Percentiles rank a stretch among this genome's conserved stretches.
phyloP scores from a whole-genome alignment of 2,888 invertebrate genomes.

The Dastarcus helophoroides region DNA sequence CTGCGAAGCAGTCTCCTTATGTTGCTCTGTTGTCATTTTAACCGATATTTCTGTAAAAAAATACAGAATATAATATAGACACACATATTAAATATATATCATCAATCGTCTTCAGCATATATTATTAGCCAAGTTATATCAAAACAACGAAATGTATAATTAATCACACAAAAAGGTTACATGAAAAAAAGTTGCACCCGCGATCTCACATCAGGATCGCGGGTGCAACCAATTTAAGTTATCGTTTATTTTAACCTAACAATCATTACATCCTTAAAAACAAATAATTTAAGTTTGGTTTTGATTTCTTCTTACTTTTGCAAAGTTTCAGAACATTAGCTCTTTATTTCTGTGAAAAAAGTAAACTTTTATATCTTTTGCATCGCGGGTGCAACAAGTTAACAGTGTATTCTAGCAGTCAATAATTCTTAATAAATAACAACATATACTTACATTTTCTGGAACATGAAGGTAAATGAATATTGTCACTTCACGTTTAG shows the following conservation, averaged over 20 bases:
- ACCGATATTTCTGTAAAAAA: too few species aligned
- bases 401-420: conserved; percentile 4
- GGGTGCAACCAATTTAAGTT: conserved; percentile 11
- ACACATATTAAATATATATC: conserved; percentile 4
- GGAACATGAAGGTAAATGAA: conserved; percentile 6
- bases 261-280: too few species aligned
- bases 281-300: too few species aligned
- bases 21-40: too few species aligned
- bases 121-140: conserved; percentile 6
- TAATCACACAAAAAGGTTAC: conserved; percentile 4
- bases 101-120: conserved; percentile 9
- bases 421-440: too few species aligned
- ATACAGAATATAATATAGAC: conserved; percentile 5
- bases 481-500: conserved; percentile 8
- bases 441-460: too few species aligned
- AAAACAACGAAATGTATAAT: conserved; percentile 7
- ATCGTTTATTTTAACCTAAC: too few species aligned
- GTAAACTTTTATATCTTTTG: too few species aligned
- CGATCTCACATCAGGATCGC: conserved; percentile 6
- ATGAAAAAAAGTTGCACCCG: not conserved
- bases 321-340: too few species aligned
- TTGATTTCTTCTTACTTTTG: too few species aligned
- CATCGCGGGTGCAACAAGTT: conserved; percentile 11
- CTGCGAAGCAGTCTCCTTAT: too few species aligned
- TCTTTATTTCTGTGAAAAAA: too few species aligned